phyloP scores from a whole-genome alignment of 1,140 invertebrate species.

The Bombus breviceps region DNA sequence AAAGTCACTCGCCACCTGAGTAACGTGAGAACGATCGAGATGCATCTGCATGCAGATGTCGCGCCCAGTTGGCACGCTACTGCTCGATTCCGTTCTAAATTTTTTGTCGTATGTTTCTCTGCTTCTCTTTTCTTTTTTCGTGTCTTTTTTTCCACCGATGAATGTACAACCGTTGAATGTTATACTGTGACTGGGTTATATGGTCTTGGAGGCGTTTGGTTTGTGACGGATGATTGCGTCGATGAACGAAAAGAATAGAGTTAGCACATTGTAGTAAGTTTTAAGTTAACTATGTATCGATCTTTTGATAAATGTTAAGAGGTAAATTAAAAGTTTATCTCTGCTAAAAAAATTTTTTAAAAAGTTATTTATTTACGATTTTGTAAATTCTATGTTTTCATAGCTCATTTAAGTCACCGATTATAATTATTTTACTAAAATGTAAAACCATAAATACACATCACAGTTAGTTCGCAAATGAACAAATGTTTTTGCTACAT shows the following conservation, averaged over 20 bases:
- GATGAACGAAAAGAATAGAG: background rate
- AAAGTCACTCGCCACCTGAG: slow-evolving; percentile 74
- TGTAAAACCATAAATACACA: too few relatives aligned
- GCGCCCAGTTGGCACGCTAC: slow-evolving; percentile 61
- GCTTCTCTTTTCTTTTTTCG: background rate
- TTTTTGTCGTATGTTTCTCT: background rate
- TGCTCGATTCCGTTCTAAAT: slow-evolving; percentile 46
- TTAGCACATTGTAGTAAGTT: background rate
- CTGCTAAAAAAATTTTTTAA: background rate
- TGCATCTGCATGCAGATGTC: slow-evolving; percentile 71
- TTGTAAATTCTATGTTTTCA: too few relatives aligned
- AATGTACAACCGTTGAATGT: slow-evolving; percentile 2
- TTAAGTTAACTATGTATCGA: background rate
- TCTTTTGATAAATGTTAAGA: background rate
- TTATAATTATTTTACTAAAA: too few relatives aligned
- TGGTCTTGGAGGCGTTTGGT: background rate
- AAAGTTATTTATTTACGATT: too few relatives aligned
- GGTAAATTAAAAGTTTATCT: too few relatives aligned
- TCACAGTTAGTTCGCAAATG: background rate
- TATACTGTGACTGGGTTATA: background rate
- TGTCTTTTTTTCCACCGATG: background rate
- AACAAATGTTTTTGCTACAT: background rate
- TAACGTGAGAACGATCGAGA: slow-evolving; percentile 75
- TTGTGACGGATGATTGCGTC: background rate
- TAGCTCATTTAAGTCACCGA: too few relatives aligned